These are phyloP conservation scores for Streptopelia turtur DNA, from an alignment of 2,797 vertebrate genomes.

Conservation along the genomic window DNA sequence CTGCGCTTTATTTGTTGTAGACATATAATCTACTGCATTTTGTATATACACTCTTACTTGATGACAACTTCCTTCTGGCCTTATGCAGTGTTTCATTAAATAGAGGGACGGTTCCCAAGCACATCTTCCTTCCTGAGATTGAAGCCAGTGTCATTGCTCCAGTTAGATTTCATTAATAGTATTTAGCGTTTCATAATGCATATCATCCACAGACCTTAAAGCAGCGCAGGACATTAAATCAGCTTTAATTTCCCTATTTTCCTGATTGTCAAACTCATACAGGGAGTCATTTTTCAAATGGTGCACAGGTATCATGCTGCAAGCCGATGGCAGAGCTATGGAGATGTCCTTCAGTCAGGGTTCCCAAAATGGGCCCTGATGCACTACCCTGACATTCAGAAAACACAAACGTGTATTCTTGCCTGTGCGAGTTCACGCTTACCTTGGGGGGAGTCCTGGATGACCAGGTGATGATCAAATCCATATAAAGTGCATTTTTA, in stretches of 20 bases:
- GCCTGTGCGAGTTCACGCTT: not conserved
- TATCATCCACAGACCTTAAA: constrained; percentile 3
- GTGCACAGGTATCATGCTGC: not conserved
- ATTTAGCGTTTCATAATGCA: not conserved
- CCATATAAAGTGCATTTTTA: not conserved
- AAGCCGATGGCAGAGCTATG: not conserved
- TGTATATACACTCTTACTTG: not conserved
- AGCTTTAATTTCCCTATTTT: constrained; percentile 29
- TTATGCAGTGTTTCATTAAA: not conserved
- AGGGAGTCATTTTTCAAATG: not conserved
- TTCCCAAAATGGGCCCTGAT: not conserved
- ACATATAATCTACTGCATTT: not conserved
- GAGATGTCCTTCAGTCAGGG: not conserved
- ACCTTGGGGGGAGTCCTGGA: not conserved
- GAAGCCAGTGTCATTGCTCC: not conserved
- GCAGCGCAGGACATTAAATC: not conserved
- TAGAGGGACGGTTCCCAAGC: not conserved
- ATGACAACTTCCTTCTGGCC: not conserved
- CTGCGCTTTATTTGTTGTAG: not conserved
- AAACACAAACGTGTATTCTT: not conserved
- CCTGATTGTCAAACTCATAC: not conserved
- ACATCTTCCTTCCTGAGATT: not conserved
- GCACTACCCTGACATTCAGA: not conserved
- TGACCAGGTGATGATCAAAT: not conserved
- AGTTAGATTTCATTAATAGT: not conserved